Evolutionary conservation across 1,140 invertebrate genomes (phyloP), one percentile per base, ranked within the genome.

Genomic region (Platorchestia sp.): DNA sequence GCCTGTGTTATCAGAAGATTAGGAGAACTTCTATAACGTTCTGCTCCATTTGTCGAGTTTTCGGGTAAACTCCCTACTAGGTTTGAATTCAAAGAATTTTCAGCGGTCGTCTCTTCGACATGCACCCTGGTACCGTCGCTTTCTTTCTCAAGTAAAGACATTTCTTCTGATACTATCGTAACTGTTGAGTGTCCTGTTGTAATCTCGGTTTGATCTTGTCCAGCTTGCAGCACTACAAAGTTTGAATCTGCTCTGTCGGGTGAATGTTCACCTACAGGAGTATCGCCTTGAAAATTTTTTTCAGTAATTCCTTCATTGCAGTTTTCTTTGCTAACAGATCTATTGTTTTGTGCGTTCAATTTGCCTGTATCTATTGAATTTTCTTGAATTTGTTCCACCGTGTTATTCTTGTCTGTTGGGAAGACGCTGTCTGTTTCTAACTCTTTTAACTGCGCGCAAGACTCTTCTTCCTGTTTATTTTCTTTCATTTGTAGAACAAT

Each of bases 1-100:
- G 91, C 43, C 44, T 93, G 91, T n/a, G 91, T 93, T 45, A 93
- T 44, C 45, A 93, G 44, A 42, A 93, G 44, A 47, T 93, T 93
- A 7, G 91, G 91, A 19, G 91, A 93, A 93, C 91, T 93, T 45
- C 40, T 45, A 36, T 93, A 93, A 40, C 91, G 10, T 6, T 93
- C 91, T 40, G 47, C 44, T 27, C 16, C 42, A 45, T 91, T 93
- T 41, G 45, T 47, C 14, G 43, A 89, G 41, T 42, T 89, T 89
- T 89, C 87, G 16, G 7, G 87, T 27, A 14, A 42, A 89, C 41
- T 42, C 10, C 43, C 27, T 42, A 89, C 43, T 14, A 10, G 5
- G 43, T 44, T 41, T 43, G 87, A 89, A 41, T 44, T 43, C 6
- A 75, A 75, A 36, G 27, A 19, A 75, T 36, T 75, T 36, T 75